Conservation (phyloP, 2,797 vertebrate genomes). For the Gallinago solitaria region DNA sequence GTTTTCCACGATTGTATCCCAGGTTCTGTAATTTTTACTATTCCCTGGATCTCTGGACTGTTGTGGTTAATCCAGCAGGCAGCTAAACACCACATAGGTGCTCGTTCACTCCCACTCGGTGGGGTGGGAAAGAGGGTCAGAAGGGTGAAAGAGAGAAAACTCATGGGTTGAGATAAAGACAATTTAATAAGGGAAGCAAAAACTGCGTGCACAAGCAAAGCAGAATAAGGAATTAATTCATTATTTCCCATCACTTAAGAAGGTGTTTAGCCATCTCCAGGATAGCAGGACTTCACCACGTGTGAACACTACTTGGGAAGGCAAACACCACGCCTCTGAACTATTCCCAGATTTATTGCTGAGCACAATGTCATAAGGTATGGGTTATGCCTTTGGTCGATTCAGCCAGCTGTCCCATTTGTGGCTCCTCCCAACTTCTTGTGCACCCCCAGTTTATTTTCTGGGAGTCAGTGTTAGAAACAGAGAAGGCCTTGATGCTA, state of each 20-base stretch:
- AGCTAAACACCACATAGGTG: not conserved
- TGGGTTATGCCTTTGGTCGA: not conserved
- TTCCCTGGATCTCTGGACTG: not conserved
- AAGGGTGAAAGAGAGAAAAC: not conserved
- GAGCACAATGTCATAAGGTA: not conserved
- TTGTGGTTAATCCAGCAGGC: not conserved
- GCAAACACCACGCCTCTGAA: not conserved
- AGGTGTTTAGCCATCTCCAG: not conserved
- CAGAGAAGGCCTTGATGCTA: not conserved
- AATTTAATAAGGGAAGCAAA: not conserved
- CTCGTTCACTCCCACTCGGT: not conserved
- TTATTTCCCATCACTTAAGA: not conserved
- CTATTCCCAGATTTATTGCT: not conserved
- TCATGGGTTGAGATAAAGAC: not conserved
- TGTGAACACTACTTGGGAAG: not conserved
- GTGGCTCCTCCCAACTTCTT: not conserved
- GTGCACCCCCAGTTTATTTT: not conserved
- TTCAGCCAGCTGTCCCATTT: not conserved
- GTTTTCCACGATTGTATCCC: not conserved
- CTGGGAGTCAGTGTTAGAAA: not conserved
- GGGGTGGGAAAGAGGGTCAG: not conserved
- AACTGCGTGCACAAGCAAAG: not conserved
- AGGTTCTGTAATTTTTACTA: not conserved
- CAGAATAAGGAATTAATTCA: not conserved
- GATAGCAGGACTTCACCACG: not conserved